phyloP scores from a whole-genome alignment of 2,797 vertebrate genomes.

The Triplophysa bombifrons region DNA sequence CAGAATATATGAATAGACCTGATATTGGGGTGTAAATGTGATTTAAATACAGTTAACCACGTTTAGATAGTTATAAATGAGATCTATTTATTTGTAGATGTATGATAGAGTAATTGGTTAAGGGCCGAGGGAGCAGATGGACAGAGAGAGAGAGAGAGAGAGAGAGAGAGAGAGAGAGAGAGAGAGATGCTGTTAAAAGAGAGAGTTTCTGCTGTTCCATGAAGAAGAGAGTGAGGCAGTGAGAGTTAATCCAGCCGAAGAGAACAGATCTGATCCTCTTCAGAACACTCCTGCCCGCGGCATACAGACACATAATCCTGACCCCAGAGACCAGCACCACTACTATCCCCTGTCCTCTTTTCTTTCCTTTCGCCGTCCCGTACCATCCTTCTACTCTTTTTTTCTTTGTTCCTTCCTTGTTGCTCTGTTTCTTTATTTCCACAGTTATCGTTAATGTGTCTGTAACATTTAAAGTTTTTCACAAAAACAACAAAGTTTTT shows the following conservation, averaged over 20 bases:
- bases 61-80: neutral
- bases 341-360: neutral
- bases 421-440: neutral
- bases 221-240: conserved; percentile 74
- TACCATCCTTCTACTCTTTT: neutral
- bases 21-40: neutral
- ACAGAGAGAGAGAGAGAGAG: neutral
- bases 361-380: neutral
- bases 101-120: conserved; percentile 11
- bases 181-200: conserved; percentile 60
- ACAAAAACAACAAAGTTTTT: too few relatives aligned
- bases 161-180: neutral
- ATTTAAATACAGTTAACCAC: neutral
- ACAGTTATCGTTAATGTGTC: too few relatives aligned
- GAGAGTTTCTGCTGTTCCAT: conserved; percentile 70
- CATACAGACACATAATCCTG: conserved; percentile 80
- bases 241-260: conserved; percentile 75
- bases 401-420: conserved; percentile 5
- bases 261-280: conserved; percentile 78
- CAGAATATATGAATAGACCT: neutral
- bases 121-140: conserved; percentile 15
- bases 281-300: conserved; percentile 78
- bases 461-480: too few relatives aligned
- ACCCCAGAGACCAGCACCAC: conserved; percentile 73
- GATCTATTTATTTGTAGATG: conserved; percentile 9